A percentile compares a stretch with the other conserved stretches of the same genome.
These are phyloP conservation scores for Congeria kusceri DNA, from an alignment of 2,888 invertebrate genomes.

Conservation along the genomic window DNA sequence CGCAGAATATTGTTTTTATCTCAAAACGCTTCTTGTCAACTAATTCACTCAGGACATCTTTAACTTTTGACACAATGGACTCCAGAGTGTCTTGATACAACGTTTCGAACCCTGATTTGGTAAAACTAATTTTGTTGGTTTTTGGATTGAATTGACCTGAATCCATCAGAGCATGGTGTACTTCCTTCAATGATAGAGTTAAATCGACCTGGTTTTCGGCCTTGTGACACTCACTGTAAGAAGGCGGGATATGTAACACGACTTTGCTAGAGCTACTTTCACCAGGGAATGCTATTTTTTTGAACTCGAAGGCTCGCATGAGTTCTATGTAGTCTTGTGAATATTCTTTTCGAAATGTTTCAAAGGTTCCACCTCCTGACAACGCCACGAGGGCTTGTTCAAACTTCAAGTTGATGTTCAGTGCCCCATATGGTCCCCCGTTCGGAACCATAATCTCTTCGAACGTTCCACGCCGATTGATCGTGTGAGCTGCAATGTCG, in stretches of 20 bases:
- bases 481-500: constrained; percentile 38
- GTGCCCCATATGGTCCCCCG: constrained; percentile 47
- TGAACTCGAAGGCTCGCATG: constrained; percentile 28
- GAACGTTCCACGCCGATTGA: constrained; percentile 16
- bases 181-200: not conserved
- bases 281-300: constrained; percentile 32
- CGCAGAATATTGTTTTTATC: constrained; percentile 39
- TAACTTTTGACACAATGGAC: constrained; percentile 3
- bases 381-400: constrained; percentile 24
- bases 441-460: constrained; percentile 37
- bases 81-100: constrained; percentile 28
- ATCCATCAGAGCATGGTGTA: not conserved
- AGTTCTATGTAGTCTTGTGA: constrained; percentile 34
- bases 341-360: constrained; percentile 15
- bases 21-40: not conserved
- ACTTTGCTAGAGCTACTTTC: not conserved
- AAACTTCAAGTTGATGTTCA: constrained; percentile 36
- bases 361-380: constrained; percentile 26
- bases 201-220: constrained; percentile 6
- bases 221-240: constrained; percentile 2
- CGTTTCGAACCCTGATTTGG: not conserved
- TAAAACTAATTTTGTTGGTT: constrained; percentile 18
- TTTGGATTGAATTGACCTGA: not conserved
- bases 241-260: not conserved
- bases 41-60: not conserved